phyloP scores from a whole-genome alignment of 1,140 invertebrate species.

The Philaenus spumarius region DNA sequence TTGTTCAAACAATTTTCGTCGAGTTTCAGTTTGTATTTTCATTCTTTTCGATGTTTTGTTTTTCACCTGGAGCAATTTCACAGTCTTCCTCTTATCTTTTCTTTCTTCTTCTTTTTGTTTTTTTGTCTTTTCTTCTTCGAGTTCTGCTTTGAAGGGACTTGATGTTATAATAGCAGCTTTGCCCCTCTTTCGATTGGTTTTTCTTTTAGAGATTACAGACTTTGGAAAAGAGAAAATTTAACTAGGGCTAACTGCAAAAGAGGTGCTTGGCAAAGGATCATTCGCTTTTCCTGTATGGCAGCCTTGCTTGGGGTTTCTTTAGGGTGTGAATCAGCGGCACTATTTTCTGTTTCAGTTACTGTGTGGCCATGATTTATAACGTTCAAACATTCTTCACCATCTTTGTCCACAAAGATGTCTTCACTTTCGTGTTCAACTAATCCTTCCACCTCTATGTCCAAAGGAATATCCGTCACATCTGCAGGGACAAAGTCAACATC shows the following conservation, averaged over 20 bases:
- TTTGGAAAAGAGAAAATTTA: constrained; percentile 14
- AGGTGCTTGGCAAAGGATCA: constrained; percentile 12
- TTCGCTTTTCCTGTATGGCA: constrained; percentile 3
- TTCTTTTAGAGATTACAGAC: constrained; percentile 22
- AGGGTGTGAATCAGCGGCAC: neutral
- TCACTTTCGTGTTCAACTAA: neutral
- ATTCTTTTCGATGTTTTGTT: too few species aligned
- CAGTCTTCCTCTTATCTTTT: too few species aligned
- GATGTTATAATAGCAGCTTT: constrained; percentile 9
- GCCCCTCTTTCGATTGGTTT: constrained; percentile 13
- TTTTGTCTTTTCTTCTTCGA: constrained; percentile 29
- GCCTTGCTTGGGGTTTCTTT: neutral
- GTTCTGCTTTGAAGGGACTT: constrained; percentile 2
- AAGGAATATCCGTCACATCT: constrained; percentile 40
- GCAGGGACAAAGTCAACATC: constrained; percentile 36
- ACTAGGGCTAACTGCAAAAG: constrained; percentile 3
- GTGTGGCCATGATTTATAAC: neutral
- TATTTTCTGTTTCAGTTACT: neutral
- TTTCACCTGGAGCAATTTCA: too few species aligned
- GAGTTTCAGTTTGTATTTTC: too few species aligned
- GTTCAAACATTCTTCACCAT: neutral
- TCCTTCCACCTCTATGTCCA: constrained; percentile 31
- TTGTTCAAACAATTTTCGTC: too few species aligned
- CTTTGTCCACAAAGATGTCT: neutral
- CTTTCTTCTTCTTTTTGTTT: constrained; percentile 12